Percentiles rank a stretch among this genome's conserved stretches.
Evolutionary conservation across 2,113 vertebrate species (phyloP).

Genomic region (Tiliqua scincoides): DNA sequence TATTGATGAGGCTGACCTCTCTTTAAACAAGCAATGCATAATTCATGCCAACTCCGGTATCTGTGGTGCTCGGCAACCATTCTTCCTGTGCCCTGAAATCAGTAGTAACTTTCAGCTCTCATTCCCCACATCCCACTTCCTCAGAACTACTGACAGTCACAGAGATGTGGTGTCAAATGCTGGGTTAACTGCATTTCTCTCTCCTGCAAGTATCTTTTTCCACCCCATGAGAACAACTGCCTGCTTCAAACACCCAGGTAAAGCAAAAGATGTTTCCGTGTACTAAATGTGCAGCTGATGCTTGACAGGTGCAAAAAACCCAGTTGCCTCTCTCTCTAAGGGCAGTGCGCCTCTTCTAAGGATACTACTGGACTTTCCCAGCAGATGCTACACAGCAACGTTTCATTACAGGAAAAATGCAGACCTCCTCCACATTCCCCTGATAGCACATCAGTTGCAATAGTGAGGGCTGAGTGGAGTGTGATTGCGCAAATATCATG

Average conservation of each 20-base stretch:
- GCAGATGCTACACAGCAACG: neutral
- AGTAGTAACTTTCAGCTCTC: constrained; percentile 37
- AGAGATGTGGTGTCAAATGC: neutral
- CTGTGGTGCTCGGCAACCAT: constrained; percentile 55
- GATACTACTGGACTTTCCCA: neutral
- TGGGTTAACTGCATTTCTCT: neutral
- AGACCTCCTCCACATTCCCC: neutral
- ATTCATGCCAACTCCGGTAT: constrained; percentile 66
- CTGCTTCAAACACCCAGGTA: neutral
- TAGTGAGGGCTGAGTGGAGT: neutral
- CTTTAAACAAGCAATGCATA: constrained; percentile 74
- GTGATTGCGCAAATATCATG: neutral
- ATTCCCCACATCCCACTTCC: constrained; percentile 9
- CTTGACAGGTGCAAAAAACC: neutral
- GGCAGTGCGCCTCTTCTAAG: neutral
- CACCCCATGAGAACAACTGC: neutral
- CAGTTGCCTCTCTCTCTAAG: neutral
- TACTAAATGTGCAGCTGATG: neutral
- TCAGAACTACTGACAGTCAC: constrained; percentile 33
- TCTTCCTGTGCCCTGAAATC: constrained; percentile 60
- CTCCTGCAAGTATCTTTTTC: neutral
- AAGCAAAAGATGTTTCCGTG: neutral
- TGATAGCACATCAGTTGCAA: neutral
- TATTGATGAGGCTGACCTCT: constrained; percentile 76
- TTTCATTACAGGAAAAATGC: neutral